Percentiles rank a stretch among this genome's conserved stretches.
These are phyloP conservation scores for Leptinotarsa peninsularis DNA, from an alignment of 2,888 invertebrate genomes.

Conservation along the genomic window DNA sequence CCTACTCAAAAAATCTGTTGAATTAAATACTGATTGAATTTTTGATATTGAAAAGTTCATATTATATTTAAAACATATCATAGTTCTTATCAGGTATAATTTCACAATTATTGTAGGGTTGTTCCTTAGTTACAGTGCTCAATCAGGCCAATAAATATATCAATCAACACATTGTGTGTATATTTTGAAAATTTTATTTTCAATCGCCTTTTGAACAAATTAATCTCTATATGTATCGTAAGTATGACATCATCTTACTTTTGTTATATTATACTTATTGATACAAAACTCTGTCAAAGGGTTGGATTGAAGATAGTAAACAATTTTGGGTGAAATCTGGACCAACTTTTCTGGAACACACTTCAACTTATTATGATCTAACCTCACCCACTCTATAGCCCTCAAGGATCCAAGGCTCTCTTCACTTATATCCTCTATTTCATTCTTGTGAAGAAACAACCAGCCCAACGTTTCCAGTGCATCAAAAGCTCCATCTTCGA, in stretches of 20 bases:
- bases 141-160: not conserved
- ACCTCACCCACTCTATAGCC: constrained; percentile 58
- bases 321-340: constrained; percentile 57
- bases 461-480: constrained; percentile 53
- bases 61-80: too few relatives aligned
- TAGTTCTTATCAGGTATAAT: too few relatives aligned
- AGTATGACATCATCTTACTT: constrained; percentile 31
- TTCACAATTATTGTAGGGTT: too few relatives aligned
- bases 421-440: constrained; percentile 52
- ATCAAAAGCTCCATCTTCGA: constrained; percentile 55
- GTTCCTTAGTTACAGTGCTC: too few relatives aligned
- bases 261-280: constrained; percentile 47
- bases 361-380: constrained; percentile 56
- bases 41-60: too few relatives aligned
- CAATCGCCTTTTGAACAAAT: not conserved
- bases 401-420: constrained; percentile 54
- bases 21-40: too few relatives aligned
- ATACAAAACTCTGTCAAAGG: constrained; percentile 58
- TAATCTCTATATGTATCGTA: not conserved
- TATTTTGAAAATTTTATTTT: not conserved
- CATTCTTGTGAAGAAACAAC: constrained; percentile 54
- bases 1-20: too few relatives aligned
- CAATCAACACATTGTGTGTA: not conserved
- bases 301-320: constrained; percentile 59
- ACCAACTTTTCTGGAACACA: constrained; percentile 58